Evolutionary conservation across 2,888 invertebrate genomes (phyloP), one percentile per base, ranked within the genome.

Genomic region (Spisula solida): DNA sequence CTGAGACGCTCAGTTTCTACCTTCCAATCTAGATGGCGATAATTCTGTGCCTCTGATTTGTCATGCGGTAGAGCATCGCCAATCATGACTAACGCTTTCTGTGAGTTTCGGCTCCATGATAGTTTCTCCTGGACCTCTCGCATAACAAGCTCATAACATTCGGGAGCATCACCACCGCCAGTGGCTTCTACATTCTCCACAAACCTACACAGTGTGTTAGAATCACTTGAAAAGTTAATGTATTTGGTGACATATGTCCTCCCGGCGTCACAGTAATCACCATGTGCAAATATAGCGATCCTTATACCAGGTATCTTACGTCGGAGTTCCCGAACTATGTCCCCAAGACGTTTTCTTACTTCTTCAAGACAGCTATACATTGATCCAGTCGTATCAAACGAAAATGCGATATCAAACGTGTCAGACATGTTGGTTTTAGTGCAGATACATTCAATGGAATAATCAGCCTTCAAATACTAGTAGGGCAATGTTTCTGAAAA

Each of bases 141-240:
- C 85, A 95, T 93, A 12, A 95, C 95, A 79, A 95, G 91, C 85
- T 95, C 95, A 81, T 95, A 95, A 75, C 94, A 95, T 86, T 95
- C 95, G 4, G 93, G 93, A 48, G 79, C 79, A 82, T 95, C 95
- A 5, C 95, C 94, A 0, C 95, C 95, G 5, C 90, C 82, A 14
- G 92, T 92, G 20, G 56, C 66, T 0, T 0, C 75, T 8, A 90
- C 92, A 80, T 81, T 75, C 14, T 48, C 41, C 0, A 92, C 92
- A 84, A 92, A 92, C 20, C 85, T 66, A 47, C 90, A 92, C 6
- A 92, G 83, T 5, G 48, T 79, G 47, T 31, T 87, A 6, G 85
- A 83, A 48, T 89, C 80, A 51, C 86, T 89, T 16, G 87, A 82
- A 29, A 92, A 92, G 75, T 92, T 34, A 29, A 89, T 51, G 51